Evolutionary conservation across 37 sponge, comb jelly and placozoan genomes (phyloP).

Genomic region (Chondrilla cf. caribensis): DNA sequence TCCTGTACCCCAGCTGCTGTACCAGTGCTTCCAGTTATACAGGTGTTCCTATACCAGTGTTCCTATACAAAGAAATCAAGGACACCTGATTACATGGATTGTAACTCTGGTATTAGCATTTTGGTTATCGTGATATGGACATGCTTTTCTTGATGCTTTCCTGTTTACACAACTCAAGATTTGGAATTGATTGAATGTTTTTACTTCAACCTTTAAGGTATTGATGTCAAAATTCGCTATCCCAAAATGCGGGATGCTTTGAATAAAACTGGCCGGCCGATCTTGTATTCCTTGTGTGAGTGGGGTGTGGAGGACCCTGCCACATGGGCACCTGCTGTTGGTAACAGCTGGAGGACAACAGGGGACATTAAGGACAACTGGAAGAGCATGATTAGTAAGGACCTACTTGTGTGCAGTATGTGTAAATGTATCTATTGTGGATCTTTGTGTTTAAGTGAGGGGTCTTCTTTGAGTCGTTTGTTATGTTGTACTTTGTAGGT

Average conservation of each 20-base stretch:
- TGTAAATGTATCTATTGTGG: neutral
- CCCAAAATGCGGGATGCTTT: conserved; percentile 75
- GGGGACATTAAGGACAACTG: conserved; percentile 72
- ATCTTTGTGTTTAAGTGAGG: neutral
- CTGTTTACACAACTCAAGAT: no score
- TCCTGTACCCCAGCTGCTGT: no score
- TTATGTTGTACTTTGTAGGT: neutral
- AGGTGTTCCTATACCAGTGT: no score
- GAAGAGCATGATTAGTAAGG: conserved; percentile 41
- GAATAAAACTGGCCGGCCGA: conserved; percentile 69
- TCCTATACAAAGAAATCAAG: no score
- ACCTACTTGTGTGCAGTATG: neutral
- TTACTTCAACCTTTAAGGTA: neutral
- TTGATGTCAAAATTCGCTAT: conserved; percentile 54
- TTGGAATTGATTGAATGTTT: no score
- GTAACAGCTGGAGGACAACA: conserved; percentile 90
- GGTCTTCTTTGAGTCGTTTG: neutral
- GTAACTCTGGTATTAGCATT: no score
- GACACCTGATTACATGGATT: no score
- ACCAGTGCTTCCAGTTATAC: no score
- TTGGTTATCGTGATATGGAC: no score
- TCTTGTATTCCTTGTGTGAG: conserved; percentile 87
- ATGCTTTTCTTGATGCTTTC: no score
- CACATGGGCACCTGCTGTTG: conserved; percentile 70
- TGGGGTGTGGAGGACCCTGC: conserved; percentile 74